Conservation (phyloP, 2,797 vertebrate genomes). For the Acomys russatus region DNA sequence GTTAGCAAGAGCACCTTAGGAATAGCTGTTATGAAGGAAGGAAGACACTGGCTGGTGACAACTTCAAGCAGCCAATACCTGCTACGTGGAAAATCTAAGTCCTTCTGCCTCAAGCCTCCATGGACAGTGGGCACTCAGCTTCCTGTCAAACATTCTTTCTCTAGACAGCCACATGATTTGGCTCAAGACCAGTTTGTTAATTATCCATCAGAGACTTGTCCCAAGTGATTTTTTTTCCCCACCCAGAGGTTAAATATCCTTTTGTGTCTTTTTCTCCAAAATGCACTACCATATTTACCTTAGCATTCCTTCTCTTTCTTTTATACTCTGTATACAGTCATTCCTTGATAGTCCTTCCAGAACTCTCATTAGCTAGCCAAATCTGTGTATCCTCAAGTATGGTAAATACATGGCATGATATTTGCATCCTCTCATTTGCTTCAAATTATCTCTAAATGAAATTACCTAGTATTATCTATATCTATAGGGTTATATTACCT, state of each 20-base stretch:
- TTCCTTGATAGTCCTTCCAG: not conserved
- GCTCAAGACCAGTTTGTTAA: not conserved
- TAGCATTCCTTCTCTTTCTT: not conserved
- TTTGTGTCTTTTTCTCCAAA: not conserved
- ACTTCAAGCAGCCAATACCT: too few species aligned
- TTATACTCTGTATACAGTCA: not conserved
- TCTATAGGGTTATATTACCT: not conserved
- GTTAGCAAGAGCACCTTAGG: not conserved
- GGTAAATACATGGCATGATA: not conserved
- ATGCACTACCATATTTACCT: not conserved
- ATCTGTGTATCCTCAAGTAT: not conserved
- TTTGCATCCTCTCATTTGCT: not conserved
- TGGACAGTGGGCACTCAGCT: not conserved
- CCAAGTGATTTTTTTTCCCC: not conserved
- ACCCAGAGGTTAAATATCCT: not conserved
- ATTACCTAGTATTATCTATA: not conserved
- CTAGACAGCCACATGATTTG: not conserved
- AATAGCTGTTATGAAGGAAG: not conserved
- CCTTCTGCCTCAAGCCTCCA: not conserved
- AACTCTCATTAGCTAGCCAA: not conserved
- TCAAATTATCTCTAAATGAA: not conserved
- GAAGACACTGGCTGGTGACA: not conserved
- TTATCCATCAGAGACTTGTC: not conserved
- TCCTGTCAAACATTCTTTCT: not conserved
- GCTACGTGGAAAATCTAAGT: rapidly evolving